Conservation (phyloP, 2,797 vertebrate species). For the Syndactyla subalaris region DNA sequence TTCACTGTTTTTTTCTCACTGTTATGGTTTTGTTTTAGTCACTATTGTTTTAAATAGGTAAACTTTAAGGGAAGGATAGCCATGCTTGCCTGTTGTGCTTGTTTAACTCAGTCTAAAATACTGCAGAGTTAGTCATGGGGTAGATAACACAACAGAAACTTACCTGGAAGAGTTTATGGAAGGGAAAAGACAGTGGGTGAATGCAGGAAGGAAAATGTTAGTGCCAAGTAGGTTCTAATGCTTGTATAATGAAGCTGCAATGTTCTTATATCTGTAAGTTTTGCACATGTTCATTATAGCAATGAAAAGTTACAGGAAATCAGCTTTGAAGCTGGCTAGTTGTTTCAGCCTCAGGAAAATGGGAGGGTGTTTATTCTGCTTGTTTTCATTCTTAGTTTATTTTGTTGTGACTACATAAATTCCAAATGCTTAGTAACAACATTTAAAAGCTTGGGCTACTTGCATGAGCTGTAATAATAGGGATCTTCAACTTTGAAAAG, state of each 20-base stretch:
- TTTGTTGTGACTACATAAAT: not conserved
- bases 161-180: not conserved
- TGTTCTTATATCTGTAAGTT: not conserved
- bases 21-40: not conserved
- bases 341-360: slow-evolving; percentile 3
- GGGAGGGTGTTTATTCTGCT: not conserved
- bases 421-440: not conserved
- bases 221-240: not conserved
- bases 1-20: not conserved
- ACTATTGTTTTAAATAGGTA: not conserved
- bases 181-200: not conserved
- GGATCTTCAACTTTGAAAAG: not conserved
- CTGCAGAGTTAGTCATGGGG: not conserved
- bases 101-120: not conserved
- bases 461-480: not conserved
- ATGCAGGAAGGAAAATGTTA: not conserved
- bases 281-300: not conserved
- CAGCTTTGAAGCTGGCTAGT: not conserved
- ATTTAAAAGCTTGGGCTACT: not conserved
- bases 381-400: slow-evolving; percentile 9
- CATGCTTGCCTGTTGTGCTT: not conserved
- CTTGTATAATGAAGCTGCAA: not conserved
- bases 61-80: not conserved
- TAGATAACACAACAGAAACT: not conserved
- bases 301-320: not conserved